Conservation (phyloP, 2,888 invertebrate genomes). For the Nemurella pictetii region DNA sequence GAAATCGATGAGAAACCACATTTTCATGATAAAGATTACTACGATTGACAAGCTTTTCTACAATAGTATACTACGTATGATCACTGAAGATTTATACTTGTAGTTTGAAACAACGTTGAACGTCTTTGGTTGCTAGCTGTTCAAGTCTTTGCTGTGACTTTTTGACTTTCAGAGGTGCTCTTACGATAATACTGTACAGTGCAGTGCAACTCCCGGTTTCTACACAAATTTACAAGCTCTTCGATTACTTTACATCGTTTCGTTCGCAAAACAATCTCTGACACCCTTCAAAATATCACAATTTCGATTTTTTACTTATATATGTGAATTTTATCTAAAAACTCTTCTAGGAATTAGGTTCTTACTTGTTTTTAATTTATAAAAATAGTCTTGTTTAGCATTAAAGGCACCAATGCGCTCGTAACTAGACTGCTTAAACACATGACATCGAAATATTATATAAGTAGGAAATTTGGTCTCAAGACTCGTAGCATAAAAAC, state of each 20-base stretch:
- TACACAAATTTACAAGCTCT: constrained; percentile 33
- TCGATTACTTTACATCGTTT: background rate
- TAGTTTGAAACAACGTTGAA: background rate
- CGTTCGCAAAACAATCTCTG: background rate
- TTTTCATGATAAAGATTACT: background rate
- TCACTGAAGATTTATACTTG: background rate
- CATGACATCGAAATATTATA: background rate
- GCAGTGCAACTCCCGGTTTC: constrained; percentile 12
- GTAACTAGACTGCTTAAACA: background rate
- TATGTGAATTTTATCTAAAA: background rate
- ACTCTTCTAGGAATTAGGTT: background rate
- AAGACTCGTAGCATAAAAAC: background rate
- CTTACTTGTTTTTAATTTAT: background rate
- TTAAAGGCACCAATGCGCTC: background rate
- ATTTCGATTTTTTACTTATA: background rate
- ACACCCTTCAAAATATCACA: background rate
- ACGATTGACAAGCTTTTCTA: constrained; percentile 1
- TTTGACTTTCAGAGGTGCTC: constrained; percentile 6
- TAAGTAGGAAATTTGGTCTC: background rate
- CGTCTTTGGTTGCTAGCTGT: constrained; percentile 23
- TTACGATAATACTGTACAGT: background rate
- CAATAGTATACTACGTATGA: background rate
- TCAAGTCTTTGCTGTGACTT: constrained; percentile 20
- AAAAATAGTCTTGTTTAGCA: background rate
- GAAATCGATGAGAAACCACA: background rate